A percentile compares a stretch with the other conserved stretches of the same genome.
These are phyloP conservation scores for Paraplagusia blochii DNA, from an alignment of 2,113 vertebrate genomes.

Conservation along the genomic window DNA sequence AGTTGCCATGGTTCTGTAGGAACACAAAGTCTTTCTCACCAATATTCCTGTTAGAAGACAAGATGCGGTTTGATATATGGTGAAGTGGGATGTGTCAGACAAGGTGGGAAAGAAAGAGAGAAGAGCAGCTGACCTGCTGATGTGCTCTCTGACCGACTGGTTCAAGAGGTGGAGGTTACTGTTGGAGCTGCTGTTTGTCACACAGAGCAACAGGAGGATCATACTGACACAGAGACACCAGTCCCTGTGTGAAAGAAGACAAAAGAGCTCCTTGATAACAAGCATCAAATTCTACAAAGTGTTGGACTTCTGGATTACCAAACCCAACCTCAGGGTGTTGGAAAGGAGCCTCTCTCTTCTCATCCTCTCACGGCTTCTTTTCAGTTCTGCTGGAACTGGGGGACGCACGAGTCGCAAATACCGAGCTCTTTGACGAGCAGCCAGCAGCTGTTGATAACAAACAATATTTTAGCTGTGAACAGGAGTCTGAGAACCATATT, in stretches of 20 bases:
- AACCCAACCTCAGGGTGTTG: conserved; percentile 68
- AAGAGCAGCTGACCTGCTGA: conserved; percentile 65
- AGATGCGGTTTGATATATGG: neutral
- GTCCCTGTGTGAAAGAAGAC: conserved; percentile 61
- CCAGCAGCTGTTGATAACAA: conserved; percentile 65
- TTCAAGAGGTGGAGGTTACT: conserved; percentile 62
- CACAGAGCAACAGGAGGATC: conserved; percentile 66
- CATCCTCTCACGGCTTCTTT: conserved; percentile 38
- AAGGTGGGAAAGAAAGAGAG: neutral
- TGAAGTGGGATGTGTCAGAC: neutral
- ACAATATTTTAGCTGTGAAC: conserved; percentile 10
- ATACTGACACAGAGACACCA: conserved; percentile 45
- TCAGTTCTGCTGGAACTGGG: conserved; percentile 64
- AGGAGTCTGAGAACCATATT: too few relatives aligned
- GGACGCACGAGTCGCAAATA: conserved; percentile 71
- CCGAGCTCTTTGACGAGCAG: conserved; percentile 68
- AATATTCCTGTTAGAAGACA: conserved; percentile 45
- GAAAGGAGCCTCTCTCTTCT: conserved; percentile 53
- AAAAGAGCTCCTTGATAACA: neutral
- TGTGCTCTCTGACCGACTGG: conserved; percentile 64
- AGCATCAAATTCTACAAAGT: neutral
- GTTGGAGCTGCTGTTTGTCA: conserved; percentile 53
- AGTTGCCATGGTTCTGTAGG: conserved; percentile 59
- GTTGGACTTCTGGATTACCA: neutral
- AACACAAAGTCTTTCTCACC: conserved; percentile 33